Percentiles rank a stretch among this genome's conserved stretches.
These are phyloP conservation scores for Chondrosia reniformis DNA, from an alignment of 37 sponge, comb jelly and placozoan genomes.

Conservation along the genomic window DNA sequence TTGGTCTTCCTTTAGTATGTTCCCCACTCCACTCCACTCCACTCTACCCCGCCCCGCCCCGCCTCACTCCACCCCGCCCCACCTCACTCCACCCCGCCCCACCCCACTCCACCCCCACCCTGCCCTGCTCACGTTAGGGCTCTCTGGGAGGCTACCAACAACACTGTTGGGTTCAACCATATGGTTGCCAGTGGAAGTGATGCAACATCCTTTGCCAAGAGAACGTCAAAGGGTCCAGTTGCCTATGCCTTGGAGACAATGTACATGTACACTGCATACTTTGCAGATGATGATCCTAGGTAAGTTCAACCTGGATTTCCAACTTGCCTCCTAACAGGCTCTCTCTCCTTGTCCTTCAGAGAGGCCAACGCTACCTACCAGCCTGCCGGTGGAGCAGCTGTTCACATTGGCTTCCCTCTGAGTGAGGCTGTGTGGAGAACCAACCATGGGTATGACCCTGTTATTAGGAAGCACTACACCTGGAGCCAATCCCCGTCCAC, in stretches of 20 bases:
- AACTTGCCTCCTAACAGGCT: neutral
- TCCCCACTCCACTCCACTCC: neutral
- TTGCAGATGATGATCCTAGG: conserved; percentile 62
- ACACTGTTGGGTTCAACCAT: conserved; percentile 49
- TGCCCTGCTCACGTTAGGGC: too few relatives aligned
- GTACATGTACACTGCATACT: conserved; percentile 67
- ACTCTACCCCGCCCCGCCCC: neutral
- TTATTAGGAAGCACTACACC: conserved; percentile 54
- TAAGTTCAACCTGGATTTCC: neutral
- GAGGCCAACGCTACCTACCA: conserved; percentile 44
- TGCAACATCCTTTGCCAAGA: conserved; percentile 9
- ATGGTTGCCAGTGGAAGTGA: conserved; percentile 36
- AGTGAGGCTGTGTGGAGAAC: conserved; percentile 71
- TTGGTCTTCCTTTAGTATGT: too few relatives aligned
- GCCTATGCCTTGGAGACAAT: conserved; percentile 70
- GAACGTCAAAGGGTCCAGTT: neutral
- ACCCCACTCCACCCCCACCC: too few relatives aligned
- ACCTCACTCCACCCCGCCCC: too few relatives aligned
- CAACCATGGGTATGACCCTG: conserved; percentile 75
- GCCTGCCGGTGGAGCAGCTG: neutral
- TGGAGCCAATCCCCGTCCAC: conserved; percentile 60
- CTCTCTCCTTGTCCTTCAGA: neutral
- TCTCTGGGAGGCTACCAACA: conserved; percentile 47
- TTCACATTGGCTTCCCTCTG: conserved; percentile 68
- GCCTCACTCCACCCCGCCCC: neutral